Evolutionary conservation across 2,113 vertebrate species (phyloP).

Genomic region (Centrocercus urophasianus): DNA sequence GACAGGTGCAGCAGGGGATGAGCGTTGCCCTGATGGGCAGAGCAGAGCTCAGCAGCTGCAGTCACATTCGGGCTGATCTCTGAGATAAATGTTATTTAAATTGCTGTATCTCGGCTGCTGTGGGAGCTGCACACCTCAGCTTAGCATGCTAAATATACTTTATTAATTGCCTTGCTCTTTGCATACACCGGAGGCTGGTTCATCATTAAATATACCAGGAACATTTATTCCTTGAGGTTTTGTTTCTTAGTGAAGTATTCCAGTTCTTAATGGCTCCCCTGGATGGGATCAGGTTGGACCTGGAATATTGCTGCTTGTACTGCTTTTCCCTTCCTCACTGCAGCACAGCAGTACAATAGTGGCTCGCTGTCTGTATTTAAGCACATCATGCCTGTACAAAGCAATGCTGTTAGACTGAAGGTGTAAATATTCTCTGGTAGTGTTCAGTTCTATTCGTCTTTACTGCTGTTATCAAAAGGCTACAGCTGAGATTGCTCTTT

Average conservation of each 20-base stretch:
- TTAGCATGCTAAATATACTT: conserved; percentile 69
- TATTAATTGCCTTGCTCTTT: conserved; percentile 73
- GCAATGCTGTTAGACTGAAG: background rate
- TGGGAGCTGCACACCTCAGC: conserved; percentile 57
- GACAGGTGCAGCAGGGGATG: accelerated
- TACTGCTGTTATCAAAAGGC: background rate
- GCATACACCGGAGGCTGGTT: conserved; percentile 15
- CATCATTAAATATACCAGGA: background rate
- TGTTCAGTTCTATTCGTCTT: background rate
- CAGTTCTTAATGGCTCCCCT: background rate
- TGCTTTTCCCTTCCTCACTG: background rate
- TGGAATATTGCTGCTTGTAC: background rate
- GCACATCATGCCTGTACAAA: accelerated
- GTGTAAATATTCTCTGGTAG: background rate
- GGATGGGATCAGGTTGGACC: background rate
- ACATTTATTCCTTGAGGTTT: conserved; percentile 43
- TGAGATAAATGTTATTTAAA: conserved; percentile 52
- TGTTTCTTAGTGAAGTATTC: background rate
- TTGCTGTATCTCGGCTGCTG: conserved; percentile 40
- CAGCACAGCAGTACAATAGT: background rate
- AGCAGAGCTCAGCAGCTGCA: background rate
- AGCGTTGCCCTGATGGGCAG: background rate
- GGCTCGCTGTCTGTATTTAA: background rate
- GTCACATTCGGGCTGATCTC: conserved; percentile 39
- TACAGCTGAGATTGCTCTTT: background rate